A percentile compares a stretch with the other conserved stretches of the same genome.
Evolutionary conservation across 2,797 vertebrate genomes (phyloP).

Genomic region (Rousettus madagascariensis): DNA sequence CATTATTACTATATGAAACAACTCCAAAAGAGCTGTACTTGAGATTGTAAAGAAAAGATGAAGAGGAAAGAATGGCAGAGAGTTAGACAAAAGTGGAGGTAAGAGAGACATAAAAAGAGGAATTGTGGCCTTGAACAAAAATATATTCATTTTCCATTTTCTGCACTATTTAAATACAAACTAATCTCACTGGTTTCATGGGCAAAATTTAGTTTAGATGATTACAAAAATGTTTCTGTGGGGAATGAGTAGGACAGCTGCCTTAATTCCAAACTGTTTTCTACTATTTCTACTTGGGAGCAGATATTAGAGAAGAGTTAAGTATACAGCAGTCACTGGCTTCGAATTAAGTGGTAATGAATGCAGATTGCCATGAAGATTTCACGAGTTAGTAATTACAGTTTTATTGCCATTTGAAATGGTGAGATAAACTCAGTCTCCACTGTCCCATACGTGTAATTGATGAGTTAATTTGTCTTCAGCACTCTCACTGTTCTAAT

Average conservation of each 20-base stretch:
- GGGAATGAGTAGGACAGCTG: conserved; percentile 59
- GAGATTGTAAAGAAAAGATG: background rate
- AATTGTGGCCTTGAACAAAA: conserved; percentile 63
- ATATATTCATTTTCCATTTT: conserved; percentile 74
- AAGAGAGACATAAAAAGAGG: background rate
- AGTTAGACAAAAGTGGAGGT: background rate
- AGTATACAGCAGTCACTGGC: conserved; percentile 74
- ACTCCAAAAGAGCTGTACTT: background rate
- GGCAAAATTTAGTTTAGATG: conserved; percentile 71
- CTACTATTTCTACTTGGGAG: conserved; percentile 63
- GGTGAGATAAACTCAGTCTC: conserved; percentile 86
- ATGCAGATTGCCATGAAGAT: conserved; percentile 83
- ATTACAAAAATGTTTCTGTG: conserved; percentile 65
- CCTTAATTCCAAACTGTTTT: conserved; percentile 69
- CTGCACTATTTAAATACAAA: conserved; percentile 67
- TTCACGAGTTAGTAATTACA: conserved; percentile 87
- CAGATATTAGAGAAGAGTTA: conserved; percentile 73
- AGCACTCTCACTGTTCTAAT: conserved; percentile 79
- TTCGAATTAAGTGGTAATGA: conserved; percentile 84
- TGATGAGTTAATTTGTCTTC: conserved; percentile 90
- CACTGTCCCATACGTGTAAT: conserved; percentile 83
- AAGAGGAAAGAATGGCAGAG: background rate
- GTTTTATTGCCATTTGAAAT: conserved; percentile 86
- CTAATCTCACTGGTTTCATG: conserved; percentile 62
- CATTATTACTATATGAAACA: background rate